phyloP scores from a whole-genome alignment of 2,113 vertebrate genomes.

The Campylorhamphus procurvoides region DNA sequence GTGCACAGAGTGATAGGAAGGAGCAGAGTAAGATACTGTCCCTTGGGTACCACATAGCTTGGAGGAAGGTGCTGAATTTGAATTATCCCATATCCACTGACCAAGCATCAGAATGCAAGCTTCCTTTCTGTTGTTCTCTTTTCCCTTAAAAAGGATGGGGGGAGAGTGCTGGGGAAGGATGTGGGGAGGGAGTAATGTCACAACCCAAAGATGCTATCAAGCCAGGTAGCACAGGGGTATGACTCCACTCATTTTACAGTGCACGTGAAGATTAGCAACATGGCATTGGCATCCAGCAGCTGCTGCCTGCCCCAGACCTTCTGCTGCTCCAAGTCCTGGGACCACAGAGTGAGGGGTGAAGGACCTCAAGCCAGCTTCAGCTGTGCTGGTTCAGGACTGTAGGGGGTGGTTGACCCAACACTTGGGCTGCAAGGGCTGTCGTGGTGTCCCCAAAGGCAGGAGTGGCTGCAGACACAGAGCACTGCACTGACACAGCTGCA shows the following conservation, averaged over 20 bases:
- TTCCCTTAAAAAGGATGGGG: neutral
- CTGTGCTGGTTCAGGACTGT: accelerated
- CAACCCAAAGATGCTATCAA: neutral
- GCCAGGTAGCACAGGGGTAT: neutral
- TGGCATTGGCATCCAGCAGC: neutral
- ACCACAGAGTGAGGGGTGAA: neutral
- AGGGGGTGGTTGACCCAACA: neutral
- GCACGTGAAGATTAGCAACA: neutral
- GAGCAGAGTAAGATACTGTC: conserved; percentile 32
- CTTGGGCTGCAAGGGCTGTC: neutral
- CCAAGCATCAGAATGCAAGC: conserved; percentile 40
- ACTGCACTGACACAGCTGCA: neutral
- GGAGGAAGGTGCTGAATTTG: conserved; percentile 56
- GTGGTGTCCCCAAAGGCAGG: neutral
- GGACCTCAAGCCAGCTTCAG: neutral
- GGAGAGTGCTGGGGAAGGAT: neutral
- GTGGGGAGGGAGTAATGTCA: neutral
- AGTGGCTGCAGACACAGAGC: neutral
- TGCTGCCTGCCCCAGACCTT: neutral
- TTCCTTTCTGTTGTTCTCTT: neutral
- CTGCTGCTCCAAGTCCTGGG: neutral
- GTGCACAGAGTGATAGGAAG: conserved; percentile 55
- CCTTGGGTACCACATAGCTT: conserved; percentile 9
- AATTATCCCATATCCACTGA: conserved; percentile 50
- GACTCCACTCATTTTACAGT: neutral